A percentile compares a stretch with the other conserved stretches of the same genome.
phyloP scores from a whole-genome alignment of 2,888 invertebrate species.

The Trissolcus brochymenae region DNA sequence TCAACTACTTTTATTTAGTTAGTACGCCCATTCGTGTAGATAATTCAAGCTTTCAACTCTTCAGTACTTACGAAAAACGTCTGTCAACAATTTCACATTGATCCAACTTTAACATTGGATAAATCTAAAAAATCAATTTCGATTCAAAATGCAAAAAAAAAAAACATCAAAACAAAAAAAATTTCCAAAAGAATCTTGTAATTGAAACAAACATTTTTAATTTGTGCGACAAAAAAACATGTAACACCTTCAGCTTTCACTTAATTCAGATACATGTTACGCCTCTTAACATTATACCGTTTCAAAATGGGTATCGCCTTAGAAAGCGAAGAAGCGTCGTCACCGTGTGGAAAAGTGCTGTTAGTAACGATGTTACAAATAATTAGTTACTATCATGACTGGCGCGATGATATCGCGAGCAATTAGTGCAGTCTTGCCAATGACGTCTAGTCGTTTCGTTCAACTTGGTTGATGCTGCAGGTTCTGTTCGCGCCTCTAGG shows the following conservation, averaged over 20 bases:
- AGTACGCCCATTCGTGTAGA: no score
- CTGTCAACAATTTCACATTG: no score
- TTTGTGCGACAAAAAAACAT: slow-evolving; percentile 16
- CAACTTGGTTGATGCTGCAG: slow-evolving; percentile 30
- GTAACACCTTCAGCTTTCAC: slow-evolving; percentile 36
- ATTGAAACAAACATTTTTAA: not conserved
- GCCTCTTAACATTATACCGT: slow-evolving; percentile 32
- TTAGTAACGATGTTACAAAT: slow-evolving; percentile 55
- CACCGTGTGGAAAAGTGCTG: slow-evolving; percentile 47
- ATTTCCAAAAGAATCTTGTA: not conserved
- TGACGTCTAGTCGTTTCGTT: slow-evolving; percentile 56
- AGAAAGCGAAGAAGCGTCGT: slow-evolving; percentile 44
- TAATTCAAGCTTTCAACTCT: no score
- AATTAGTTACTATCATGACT: slow-evolving; percentile 55
- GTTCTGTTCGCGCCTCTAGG: slow-evolving; percentile 38
- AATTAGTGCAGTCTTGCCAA: slow-evolving; percentile 57
- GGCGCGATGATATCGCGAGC: slow-evolving; percentile 57
- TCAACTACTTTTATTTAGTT: no score
- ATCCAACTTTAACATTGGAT: no score
- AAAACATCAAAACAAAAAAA: no score
- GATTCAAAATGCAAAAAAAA: no score
- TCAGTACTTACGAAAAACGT: no score
- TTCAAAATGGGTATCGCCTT: slow-evolving; percentile 37
- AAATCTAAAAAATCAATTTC: no score
- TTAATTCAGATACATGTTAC: slow-evolving; percentile 32